These are phyloP conservation scores for Acipenser transmontanus DNA, from an alignment of 2,797 vertebrate species.

Conservation along the genomic window DNA sequence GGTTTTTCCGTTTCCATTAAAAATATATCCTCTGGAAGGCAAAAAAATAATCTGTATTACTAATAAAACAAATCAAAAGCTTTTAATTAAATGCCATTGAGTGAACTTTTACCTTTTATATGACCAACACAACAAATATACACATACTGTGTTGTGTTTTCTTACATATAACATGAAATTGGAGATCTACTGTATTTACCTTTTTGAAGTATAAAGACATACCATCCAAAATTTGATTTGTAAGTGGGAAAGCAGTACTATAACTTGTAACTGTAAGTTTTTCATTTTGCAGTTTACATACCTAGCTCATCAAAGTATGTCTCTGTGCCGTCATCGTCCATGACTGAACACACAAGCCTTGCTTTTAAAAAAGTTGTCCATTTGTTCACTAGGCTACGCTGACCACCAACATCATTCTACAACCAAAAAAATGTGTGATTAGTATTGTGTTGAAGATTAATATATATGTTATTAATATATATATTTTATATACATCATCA, in stretches of 20 bases:
- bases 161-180: too few species aligned
- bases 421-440: background rate
- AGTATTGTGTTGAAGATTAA: too few species aligned
- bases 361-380: constrained; percentile 97
- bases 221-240: too few species aligned
- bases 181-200: too few species aligned
- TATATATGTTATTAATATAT: too few species aligned
- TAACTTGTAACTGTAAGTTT: background rate
- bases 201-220: too few species aligned
- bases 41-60: constrained; percentile 15
- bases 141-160: constrained; percentile 13
- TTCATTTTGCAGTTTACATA: constrained; percentile 33
- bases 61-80: background rate
- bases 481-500: too few species aligned
- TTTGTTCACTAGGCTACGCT: constrained; percentile 93
- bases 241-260: background rate
- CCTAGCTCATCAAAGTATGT: constrained; percentile 94
- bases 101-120: background rate
- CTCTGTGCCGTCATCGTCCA: constrained; percentile 91
- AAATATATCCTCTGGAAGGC: constrained; percentile 85
- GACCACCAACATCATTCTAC: constrained; percentile 87
- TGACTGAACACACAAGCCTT: constrained; percentile 88
- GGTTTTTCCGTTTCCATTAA: constrained; percentile 88
- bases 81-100: background rate
- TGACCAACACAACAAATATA: background rate